Percentiles rank a stretch among this genome's conserved stretches.
These are phyloP conservation scores for Rhodeus uyekii DNA, from an alignment of 2,797 vertebrate genomes.

Conservation along the genomic window DNA sequence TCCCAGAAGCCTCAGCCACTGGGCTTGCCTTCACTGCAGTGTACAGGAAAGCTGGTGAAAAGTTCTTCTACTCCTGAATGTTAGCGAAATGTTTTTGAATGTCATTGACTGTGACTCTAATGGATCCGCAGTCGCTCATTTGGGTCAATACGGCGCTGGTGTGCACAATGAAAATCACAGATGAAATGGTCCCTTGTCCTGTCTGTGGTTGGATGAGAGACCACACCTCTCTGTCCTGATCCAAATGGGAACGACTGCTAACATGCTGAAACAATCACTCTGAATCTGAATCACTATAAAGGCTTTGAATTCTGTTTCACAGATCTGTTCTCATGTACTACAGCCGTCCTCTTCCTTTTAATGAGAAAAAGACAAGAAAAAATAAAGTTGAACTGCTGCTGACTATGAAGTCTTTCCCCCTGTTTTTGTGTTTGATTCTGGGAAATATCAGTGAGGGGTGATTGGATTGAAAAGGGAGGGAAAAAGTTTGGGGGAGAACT, in stretches of 20 bases:
- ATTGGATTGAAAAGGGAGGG: slow-evolving; percentile 27
- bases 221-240: slow-evolving; percentile 59
- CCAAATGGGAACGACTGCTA: slow-evolving; percentile 59
- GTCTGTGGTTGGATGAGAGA: slow-evolving; percentile 87
- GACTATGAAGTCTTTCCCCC: neutral
- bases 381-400: slow-evolving; percentile 71
- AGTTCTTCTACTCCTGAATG: slow-evolving; percentile 37
- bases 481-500: slow-evolving; percentile 23
- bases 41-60: slow-evolving; percentile 27
- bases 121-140: slow-evolving; percentile 54
- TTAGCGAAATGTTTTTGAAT: slow-evolving; percentile 23
- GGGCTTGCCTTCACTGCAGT: neutral
- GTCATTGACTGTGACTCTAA: slow-evolving; percentile 5
- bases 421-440: slow-evolving; percentile 27
- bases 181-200: slow-evolving; percentile 87
- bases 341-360: slow-evolving; percentile 64
- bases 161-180: slow-evolving; percentile 90
- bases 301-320: slow-evolving; percentile 51
- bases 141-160: slow-evolving; percentile 66
- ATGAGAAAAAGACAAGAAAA: slow-evolving; percentile 57
- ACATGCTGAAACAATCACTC: slow-evolving; percentile 47
- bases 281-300: slow-evolving; percentile 12
- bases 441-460: slow-evolving; percentile 22
- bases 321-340: slow-evolving; percentile 56
- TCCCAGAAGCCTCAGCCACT: neutral